phyloP scores from a whole-genome alignment of 1,140 invertebrate genomes.

The Drosophila tristis region DNA sequence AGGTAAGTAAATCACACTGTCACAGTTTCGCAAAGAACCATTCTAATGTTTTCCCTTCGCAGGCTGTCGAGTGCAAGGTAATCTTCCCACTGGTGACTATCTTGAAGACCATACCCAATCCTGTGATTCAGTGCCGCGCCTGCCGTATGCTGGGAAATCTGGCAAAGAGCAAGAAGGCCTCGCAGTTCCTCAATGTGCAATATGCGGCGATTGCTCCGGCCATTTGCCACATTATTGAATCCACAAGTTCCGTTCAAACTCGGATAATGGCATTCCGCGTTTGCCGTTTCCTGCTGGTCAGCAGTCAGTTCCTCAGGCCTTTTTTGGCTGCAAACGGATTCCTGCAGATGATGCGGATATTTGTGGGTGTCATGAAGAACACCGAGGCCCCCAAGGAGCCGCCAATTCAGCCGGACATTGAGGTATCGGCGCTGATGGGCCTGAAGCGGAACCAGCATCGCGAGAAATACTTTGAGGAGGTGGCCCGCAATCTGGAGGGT shows the following conservation, averaged over 20 bases:
- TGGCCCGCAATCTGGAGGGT: constrained; percentile 78
- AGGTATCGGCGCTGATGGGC: constrained; percentile 59
- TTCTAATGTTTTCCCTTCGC: constrained; percentile 1
- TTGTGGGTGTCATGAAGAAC: constrained; percentile 76
- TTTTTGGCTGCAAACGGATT: constrained; percentile 73
- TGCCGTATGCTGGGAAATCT: constrained; percentile 80
- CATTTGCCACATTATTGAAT: constrained; percentile 78
- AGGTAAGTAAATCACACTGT: constrained; percentile 47
- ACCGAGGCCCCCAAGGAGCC: constrained; percentile 53
- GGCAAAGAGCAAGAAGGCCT: constrained; percentile 70
- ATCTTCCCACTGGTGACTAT: constrained; percentile 69
- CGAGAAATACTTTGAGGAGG: constrained; percentile 83
- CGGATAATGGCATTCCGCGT: constrained; percentile 80
- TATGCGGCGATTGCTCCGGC: constrained; percentile 73
- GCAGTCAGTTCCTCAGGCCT: constrained; percentile 68
- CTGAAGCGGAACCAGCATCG: constrained; percentile 77
- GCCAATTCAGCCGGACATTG: constrained; percentile 37
- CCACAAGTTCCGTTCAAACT: constrained; percentile 72
- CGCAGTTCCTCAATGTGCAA: constrained; percentile 46
- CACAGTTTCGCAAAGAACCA: background rate
- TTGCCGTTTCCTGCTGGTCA: constrained; percentile 68
- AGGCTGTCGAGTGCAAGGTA: constrained; percentile 77
- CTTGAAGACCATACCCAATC: constrained; percentile 80
- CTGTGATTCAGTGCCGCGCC: constrained; percentile 76
- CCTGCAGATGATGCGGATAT: constrained; percentile 68